Evolutionary conservation across 2,888 invertebrate genomes (phyloP), one percentile per base, ranked within the genome.

Genomic region (Parapristionchus giblindavisi): DNA sequence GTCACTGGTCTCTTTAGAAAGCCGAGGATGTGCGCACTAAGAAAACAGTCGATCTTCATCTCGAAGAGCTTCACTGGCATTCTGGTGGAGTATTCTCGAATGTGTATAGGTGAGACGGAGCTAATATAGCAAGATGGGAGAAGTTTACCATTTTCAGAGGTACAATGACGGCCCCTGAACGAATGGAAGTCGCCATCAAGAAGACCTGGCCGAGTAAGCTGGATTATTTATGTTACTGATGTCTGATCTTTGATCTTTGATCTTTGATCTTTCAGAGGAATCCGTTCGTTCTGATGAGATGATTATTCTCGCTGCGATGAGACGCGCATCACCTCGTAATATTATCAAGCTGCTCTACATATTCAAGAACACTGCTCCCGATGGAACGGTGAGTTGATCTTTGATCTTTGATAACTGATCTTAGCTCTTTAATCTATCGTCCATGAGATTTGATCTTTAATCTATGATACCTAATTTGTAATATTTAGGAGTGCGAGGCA

Each of bases 11-110:
- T n/a, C 63, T 1, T 43, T 43, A 29, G n/a, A 8, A 14, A 4
- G 63, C 63, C 1, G 63, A 65, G 63, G 63, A 65, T 43, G 63
- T 65, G 63, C 40, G 63, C 8, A 65, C 40, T 32, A 65, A 65
- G n/a, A 27, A 65, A 43, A 40, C n/a, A 24, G 63, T 65, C n/a
- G 43, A 4, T 4, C 63, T 65, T 2, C 43, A 65, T 21, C 43
- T 79, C 76, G 72, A 75, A 58, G 80, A 80, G 52, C 66, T 80
- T 11, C 75, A 75, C 14, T 76, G 81, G 52, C 78, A 78, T 71
- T 78, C 80, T 14, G 76, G 75, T 29, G 80, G 80, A 4, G 80
- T 80, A 17, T 80, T 80, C 78, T 75, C 75, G 60, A 80, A 80
- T 51, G 80, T 80, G 36, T 80, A 80, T 65, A 72, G 77, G 60